Evolutionary conservation across 2,888 invertebrate species (phyloP).

Genomic region (Arctia plantaginis): DNA sequence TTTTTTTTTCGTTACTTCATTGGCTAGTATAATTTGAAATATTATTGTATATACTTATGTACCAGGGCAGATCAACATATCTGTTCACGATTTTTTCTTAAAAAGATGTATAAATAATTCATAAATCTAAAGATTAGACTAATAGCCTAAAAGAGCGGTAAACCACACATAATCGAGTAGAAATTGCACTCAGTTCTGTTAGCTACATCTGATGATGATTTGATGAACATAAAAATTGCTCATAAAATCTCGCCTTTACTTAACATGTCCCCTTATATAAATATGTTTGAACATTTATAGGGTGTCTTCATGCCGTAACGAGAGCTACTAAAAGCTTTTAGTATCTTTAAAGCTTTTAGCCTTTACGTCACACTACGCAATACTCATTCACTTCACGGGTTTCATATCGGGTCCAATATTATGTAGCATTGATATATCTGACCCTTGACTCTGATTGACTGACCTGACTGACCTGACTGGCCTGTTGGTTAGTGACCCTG

Average conservation of each 20-base stretch:
- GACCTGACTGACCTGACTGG: too few relatives aligned
- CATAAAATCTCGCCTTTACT: conserved; percentile 7
- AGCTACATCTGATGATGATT: too few relatives aligned
- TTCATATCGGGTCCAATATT: conserved; percentile 29
- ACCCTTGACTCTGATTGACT: too few relatives aligned
- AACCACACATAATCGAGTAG: neutral
- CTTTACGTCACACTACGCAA: conserved; percentile 11
- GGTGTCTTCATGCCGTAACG: conserved; percentile 18
- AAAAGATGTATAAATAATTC: too few relatives aligned
- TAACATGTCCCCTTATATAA: conserved; percentile 23
- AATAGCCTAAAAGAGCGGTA: neutral
- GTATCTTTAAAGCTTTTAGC: conserved; percentile 15
- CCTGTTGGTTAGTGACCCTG: too few relatives aligned
- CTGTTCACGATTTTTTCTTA: too few relatives aligned
- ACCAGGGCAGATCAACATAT: too few relatives aligned
- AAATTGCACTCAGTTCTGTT: neutral
- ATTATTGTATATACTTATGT: too few relatives aligned
- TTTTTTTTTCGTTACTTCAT: too few relatives aligned
- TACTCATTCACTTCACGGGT: conserved; percentile 15
- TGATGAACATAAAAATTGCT: neutral
- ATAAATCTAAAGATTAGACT: too few relatives aligned
- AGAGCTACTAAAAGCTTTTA: conserved; percentile 27
- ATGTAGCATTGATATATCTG: conserved; percentile 30
- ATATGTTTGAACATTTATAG: conserved; percentile 26
- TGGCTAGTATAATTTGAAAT: too few relatives aligned